Evolutionary conservation across 2,888 invertebrate species (phyloP), one percentile per base, ranked within the genome.

Genomic region (Petrolisthes cinctipes): DNA sequence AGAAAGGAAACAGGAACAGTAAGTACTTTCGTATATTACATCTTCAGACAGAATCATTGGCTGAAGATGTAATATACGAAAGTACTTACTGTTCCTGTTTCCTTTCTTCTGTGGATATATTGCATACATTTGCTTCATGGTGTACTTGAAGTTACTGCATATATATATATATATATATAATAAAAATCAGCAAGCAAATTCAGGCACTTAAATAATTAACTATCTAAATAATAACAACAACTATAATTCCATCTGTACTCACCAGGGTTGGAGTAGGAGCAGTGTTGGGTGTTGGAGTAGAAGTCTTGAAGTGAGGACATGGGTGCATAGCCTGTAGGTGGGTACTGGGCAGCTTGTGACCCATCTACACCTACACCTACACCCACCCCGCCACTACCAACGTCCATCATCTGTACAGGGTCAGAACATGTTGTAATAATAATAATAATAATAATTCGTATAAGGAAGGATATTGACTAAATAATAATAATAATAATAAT

Each of bases 261-360:
- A 88, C 88, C 82, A 23, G 88, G 81, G 76, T 88, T 88, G 56
- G 88, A 82, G 82, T 88, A 88, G 37, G 88, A 88, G 71, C 88
- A 85, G 57, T 88, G 88, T 23, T 88, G 88, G 1, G 88, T 51
- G 85, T 88, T 88, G 66, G 88, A 88, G 71, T 88, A 88, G 85
- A 88, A 88, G 71, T 88, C 88, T 51, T 88, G 88, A 54, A 88
- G 85, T 14, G 88, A 82, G 11, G 88, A 88, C 85, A 88, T 85
- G 37, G 88, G 88, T n/a, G 82, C 88, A 53, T 88, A 88, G 68
- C 88, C 82, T 23, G 88, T 71, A 5, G 83, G 81, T 6, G 84
- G 82, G 82, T 88, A 88, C 82, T 88, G 88, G 56, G 79, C 79
- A 20, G 61, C 57, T 78, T 88, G 88, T 57, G 68, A 56, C 56